phyloP scores from a whole-genome alignment of 1,140 invertebrate genomes.

The Drosophila pseudoananassae region DNA sequence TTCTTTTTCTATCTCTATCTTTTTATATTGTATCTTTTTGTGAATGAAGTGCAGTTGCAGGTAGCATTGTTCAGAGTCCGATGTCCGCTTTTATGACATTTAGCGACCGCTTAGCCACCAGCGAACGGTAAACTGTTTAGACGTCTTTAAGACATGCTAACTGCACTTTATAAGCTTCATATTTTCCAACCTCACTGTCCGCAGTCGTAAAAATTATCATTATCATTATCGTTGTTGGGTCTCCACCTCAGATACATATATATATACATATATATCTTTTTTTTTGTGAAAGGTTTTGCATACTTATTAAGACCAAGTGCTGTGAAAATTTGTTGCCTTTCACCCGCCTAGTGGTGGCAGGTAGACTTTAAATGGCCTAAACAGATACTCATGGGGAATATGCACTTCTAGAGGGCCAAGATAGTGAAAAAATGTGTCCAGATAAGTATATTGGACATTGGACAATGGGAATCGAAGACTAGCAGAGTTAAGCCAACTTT shows the following conservation, averaged over 20 bases:
- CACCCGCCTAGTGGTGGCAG: constrained; percentile 44
- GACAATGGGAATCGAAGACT: too few relatives aligned
- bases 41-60: constrained; percentile 57
- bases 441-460: constrained; percentile 1
- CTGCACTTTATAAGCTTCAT: constrained; percentile 73
- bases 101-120: constrained; percentile 54
- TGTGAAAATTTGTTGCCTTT: constrained; percentile 62
- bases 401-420: constrained; percentile 13
- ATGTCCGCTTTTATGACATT: constrained; percentile 72
- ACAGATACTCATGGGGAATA: not conserved
- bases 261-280: constrained; percentile 7
- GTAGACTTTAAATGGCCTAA: too few relatives aligned
- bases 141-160: constrained; percentile 74
- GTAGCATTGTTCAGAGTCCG: constrained; percentile 19
- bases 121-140: constrained; percentile 67
- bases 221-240: constrained; percentile 60
- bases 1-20: not conserved
- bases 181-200: constrained; percentile 34
- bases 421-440: constrained; percentile 4
- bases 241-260: not conserved
- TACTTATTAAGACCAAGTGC: constrained; percentile 42
- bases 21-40: constrained; percentile 7
- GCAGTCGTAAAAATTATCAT: constrained; percentile 75
- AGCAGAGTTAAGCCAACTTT: too few relatives aligned
- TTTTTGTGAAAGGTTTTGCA: constrained; percentile 70